Conservation (phyloP, 2,888 invertebrate genomes). For the Orchestes rusci region DNA sequence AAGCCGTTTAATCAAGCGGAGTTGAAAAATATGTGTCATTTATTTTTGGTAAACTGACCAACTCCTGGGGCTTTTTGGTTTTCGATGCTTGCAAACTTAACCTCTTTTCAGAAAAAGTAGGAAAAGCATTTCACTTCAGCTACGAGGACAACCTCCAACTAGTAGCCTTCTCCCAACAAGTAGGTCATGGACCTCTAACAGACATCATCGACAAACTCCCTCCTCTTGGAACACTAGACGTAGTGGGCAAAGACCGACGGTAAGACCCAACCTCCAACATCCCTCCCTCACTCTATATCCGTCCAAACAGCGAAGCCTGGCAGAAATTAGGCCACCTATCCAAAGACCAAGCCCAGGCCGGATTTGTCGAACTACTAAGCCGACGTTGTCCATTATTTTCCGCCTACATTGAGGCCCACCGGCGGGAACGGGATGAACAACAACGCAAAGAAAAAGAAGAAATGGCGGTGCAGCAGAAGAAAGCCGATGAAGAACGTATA, state of each 20-base stretch:
- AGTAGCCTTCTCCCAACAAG: constrained; percentile 90
- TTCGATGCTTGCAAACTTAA: too few relatives aligned
- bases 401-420: constrained; percentile 86
- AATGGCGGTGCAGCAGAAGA: constrained; percentile 53
- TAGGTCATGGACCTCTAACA: constrained; percentile 74
- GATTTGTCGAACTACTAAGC: constrained; percentile 84
- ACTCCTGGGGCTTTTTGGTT: too few relatives aligned
- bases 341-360: constrained; percentile 82
- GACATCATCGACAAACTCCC: constrained; percentile 59
- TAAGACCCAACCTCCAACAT: too few relatives aligned
- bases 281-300: too few relatives aligned
- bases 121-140: constrained; percentile 91
- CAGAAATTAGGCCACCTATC: constrained; percentile 81
- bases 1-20: too few relatives aligned
- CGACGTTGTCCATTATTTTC: constrained; percentile 83
- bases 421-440: constrained; percentile 78
- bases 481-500: constrained; percentile 58
- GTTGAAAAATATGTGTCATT: too few relatives aligned
- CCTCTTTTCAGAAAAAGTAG: constrained; percentile 87
- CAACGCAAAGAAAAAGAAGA: constrained; percentile 52
- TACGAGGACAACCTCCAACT: constrained; percentile 89
- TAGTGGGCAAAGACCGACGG: constrained; percentile 88
- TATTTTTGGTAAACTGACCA: too few relatives aligned
- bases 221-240: constrained; percentile 87
- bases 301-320: constrained; percentile 82